Base-by-base conservation (phyloP, 1,140 invertebrate genomes). In the Neuroterus valhalla region DNA sequence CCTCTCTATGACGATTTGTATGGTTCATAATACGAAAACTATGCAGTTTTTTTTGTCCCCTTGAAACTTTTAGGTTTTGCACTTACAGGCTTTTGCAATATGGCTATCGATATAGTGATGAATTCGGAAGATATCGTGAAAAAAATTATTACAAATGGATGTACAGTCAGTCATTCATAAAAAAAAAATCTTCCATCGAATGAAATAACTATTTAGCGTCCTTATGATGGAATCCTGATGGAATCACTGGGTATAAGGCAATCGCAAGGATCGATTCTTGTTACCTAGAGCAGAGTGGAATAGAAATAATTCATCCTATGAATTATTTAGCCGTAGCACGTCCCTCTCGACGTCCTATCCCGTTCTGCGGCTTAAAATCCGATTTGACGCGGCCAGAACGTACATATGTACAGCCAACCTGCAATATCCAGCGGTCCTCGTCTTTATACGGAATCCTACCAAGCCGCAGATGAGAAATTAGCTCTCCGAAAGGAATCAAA, bases 251-350 rank as follows among this genome's bases (percentile, higher is more conserved):
- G 55, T 72, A 31, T 66, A 74, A 79, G 70, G 66, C 69, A 74
- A 79, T 76, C 72, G 74, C 50, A 43, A 26, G 69, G 66, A 75
- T 79, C 78, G 78, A 79, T 79, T 42, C 67, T 79, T 68, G 75
- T 79, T 79, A 79, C 70, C 68, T 48, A 52, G 70, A 76, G 69
- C 55, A 62, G 12, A 71, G 17, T 66, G 71, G 66, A 70, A 76
- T 55, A 69, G 69, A 79, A 79, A 79, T 79, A 79, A 79, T 79
- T 79, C 72, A 76, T 79, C 70, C 43, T 23, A 76, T 79, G 75
- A 79, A 79, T 76, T 76, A 79, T 79, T 79, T 79, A 74, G 77
- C 21, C 43, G 50, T 66, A 66, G 23, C 50, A n/a, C 74, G 50
- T 75, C 62, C 55, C 26, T 62, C 66, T 42, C 62, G 23, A 43